phyloP scores from a whole-genome alignment of 2,888 invertebrate species.

The Harpalus rufipes region DNA sequence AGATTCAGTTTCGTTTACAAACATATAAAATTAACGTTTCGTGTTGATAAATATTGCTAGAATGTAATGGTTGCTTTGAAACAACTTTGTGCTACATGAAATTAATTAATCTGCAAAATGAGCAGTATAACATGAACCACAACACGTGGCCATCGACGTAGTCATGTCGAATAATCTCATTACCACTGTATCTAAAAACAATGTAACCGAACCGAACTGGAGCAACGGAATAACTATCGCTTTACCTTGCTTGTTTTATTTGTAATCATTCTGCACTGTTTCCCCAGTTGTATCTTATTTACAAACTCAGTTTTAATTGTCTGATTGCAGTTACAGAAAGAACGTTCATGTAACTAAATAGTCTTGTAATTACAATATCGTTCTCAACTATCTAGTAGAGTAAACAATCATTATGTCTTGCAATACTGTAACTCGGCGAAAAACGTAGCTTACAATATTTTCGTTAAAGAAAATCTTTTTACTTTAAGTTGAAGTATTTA shows the following conservation, averaged over 20 bases:
- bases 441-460: too few species aligned
- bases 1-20: too few species aligned
- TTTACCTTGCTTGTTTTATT: not conserved
- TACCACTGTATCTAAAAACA: constrained; percentile 43
- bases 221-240: constrained; percentile 22
- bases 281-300: not conserved
- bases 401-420: too few species aligned
- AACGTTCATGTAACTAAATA: too few species aligned
- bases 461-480: too few species aligned
- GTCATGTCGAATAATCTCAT: constrained; percentile 38
- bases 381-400: too few species aligned
- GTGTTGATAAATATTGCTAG: constrained; percentile 24
- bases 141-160: constrained; percentile 38
- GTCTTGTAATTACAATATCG: too few species aligned
- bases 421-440: too few species aligned
- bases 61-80: constrained; percentile 25
- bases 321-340: not conserved
- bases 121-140: constrained; percentile 35
- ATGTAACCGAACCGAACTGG: constrained; percentile 2
- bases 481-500: too few species aligned
- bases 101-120: constrained; percentile 39
- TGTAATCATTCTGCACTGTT: not conserved
- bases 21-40: too few species aligned
- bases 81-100: constrained; percentile 31
- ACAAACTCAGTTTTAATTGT: not conserved